Evolutionary conservation across 2,797 vertebrate species (phyloP), one percentile per base, ranked within the genome.

Genomic region (Nannoperca australis): DNA sequence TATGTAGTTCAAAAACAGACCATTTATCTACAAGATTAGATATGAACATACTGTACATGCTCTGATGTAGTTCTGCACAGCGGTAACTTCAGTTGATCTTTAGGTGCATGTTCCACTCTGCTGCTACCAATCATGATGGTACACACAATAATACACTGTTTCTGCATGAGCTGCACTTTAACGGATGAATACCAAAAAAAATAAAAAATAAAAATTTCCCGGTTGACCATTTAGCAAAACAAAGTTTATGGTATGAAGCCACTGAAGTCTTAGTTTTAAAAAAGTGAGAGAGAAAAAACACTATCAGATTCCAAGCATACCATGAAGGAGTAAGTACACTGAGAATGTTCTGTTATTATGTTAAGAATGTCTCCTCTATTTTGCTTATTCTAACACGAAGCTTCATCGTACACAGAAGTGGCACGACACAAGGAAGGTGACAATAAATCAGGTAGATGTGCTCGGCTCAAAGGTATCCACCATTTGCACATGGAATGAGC

Each of bases 31-130:
- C 2, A 27, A 54, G 40, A 61, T 59, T 53, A 70, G 24, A 79
- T 55, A 14, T 27, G 27, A 59, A 73, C 42, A 71, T 56, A 47
- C 12, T 56, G 71, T 59, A 53, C 34, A 40, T 56, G 22, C 56
- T 69, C 64, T 45, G 70, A 70, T 77, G 56, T 38, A 51, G 61
- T 59, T 44, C 49, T 78, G 60, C 15, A n/a, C 50, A 27, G 49
- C 42, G 30, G 58, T 50, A 55, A 55, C 60, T 74, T 73, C 2
- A 59, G 24, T 30, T 58, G 45, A 68, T 62, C 69, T 73, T 47
- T 10, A 64, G 65, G 79, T 45, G 42, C 40, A 42, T 3, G 36
- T 60, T 68, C 55, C 50, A 12, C 54, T 56, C 30, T 49, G 70
- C 45, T 74, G 54, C 68, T 59, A 47, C 61, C 30, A 64, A 67